Percentiles rank a stretch among this genome's conserved stretches.
Evolutionary conservation across 2,888 invertebrate genomes (phyloP).

Genomic region (Odontothrips loti): DNA sequence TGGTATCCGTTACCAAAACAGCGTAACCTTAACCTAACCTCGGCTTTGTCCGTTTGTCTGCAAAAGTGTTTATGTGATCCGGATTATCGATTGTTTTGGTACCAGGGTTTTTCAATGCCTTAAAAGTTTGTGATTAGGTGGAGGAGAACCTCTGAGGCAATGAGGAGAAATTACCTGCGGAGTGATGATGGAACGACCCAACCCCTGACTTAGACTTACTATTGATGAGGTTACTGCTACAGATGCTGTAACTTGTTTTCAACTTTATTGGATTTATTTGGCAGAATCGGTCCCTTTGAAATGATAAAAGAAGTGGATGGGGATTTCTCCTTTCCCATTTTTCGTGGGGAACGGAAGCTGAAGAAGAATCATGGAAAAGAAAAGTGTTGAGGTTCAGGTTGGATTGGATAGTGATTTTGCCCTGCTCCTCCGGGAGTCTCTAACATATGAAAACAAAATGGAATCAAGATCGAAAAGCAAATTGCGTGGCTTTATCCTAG

Average conservation of each 20-base stretch:
- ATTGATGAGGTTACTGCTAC: neutral
- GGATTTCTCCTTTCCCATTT: neutral
- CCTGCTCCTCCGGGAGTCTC: slow-evolving; percentile 65
- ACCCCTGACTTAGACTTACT: no score
- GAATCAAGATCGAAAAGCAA: slow-evolving; percentile 67
- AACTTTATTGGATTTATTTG: neutral
- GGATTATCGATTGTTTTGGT: no score
- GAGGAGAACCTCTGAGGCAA: no score
- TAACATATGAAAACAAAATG: slow-evolving; percentile 78
- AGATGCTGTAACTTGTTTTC: neutral
- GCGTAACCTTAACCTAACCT: neutral
- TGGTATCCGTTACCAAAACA: slow-evolving; percentile 2
- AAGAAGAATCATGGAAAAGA: slow-evolving; percentile 46
- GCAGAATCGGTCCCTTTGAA: neutral
- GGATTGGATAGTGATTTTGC: slow-evolving; percentile 70
- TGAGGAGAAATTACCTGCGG: no score
- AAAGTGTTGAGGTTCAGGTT: slow-evolving; percentile 78
- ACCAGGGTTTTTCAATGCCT: no score
- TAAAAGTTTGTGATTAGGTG: no score
- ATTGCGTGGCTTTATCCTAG: slow-evolving; percentile 71
- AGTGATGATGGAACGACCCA: no score
- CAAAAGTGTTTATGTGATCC: neutral
- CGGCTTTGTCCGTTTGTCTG: neutral
- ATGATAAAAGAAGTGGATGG: neutral
- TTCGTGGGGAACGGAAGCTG: neutral